These are phyloP conservation scores for Helostoma temminkii DNA, from an alignment of 2,797 vertebrate genomes.

Conservation along the genomic window DNA sequence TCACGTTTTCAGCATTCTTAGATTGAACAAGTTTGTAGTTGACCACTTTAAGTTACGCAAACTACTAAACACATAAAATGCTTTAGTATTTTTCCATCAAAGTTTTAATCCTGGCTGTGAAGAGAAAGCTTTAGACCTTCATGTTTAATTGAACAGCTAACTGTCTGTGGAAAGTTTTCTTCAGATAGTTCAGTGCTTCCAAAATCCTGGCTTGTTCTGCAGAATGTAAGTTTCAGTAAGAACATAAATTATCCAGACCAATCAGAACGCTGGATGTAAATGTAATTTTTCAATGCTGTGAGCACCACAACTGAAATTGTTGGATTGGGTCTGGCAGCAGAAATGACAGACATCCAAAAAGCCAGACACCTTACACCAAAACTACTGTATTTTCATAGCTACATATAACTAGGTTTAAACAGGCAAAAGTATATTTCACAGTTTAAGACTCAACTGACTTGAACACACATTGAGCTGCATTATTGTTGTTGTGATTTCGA, in stretches of 20 bases:
- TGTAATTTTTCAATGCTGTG: background rate
- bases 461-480: background rate
- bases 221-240: background rate
- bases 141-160: conserved; percentile 3
- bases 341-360: background rate
- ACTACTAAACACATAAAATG: background rate
- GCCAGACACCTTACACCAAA: background rate
- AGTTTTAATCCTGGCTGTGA: background rate
- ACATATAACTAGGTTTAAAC: background rate
- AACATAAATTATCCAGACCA: conserved; percentile 7
- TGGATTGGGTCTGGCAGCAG: background rate
- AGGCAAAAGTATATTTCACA: background rate
- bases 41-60: background rate
- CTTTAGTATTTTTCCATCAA: background rate
- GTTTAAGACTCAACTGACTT: background rate
- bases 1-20: background rate
- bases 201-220: background rate
- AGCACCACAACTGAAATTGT: background rate
- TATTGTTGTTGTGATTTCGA: too few relatives aligned
- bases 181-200: conserved; percentile 1
- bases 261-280: background rate
- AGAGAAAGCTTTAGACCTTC: background rate
- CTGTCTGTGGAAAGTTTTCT: background rate
- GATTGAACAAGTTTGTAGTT: background rate
- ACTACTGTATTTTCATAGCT: background rate